Base-by-base conservation (phyloP, 2,797 vertebrate genomes). In the Parauchenoglanis punctatus region DNA sequence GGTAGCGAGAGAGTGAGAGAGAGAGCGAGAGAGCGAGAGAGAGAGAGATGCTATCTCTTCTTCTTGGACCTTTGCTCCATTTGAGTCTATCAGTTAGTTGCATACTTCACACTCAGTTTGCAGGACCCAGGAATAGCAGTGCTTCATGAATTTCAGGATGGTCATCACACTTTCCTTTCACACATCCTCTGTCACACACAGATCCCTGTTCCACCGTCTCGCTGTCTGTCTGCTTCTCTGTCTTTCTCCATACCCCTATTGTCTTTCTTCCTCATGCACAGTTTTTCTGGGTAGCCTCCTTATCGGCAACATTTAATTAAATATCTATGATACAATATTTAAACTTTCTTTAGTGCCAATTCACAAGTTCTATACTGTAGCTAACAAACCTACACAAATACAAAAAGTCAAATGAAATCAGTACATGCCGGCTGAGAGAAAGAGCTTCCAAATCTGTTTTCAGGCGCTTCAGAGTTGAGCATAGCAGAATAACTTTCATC, bases 91-190 rank as follows among this genome's bases (percentile, higher is more conserved):
- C 81, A 89, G 85, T 90, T 90, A 90, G 88, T 72, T 68, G 86
- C 86, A 87, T 90, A 77, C 82, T 88, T 92, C 84, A 67, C 90
- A 91, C 88, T 73, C 83, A 89, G 91, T 89, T 91, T 88, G 83
- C 88, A 89, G 59, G 70, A 72, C 77, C 59, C 82, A 86, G 86
- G 85, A 89, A 88, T 81, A 87, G 85, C 88, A 90, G 86, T 85
- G 75, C 83, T 86, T 86, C 86, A 83, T 83, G 78, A 84, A 76
- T 90, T 90, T 88, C 83, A 81, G 83, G 87, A 90, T 70, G 85
- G 65, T 65, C 84, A 87, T 89, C 91, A 89, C 88, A 89, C 88
- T 31, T 88, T 65, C 58, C 63, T 86, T 70, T 89, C 87, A 85
- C 87, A 83, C 88, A 82, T 84, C 35, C 70, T 81, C 76, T 87